These are phyloP conservation scores for Hypsopygia costalis DNA, from an alignment of 2,888 invertebrate species.

Conservation along the genomic window DNA sequence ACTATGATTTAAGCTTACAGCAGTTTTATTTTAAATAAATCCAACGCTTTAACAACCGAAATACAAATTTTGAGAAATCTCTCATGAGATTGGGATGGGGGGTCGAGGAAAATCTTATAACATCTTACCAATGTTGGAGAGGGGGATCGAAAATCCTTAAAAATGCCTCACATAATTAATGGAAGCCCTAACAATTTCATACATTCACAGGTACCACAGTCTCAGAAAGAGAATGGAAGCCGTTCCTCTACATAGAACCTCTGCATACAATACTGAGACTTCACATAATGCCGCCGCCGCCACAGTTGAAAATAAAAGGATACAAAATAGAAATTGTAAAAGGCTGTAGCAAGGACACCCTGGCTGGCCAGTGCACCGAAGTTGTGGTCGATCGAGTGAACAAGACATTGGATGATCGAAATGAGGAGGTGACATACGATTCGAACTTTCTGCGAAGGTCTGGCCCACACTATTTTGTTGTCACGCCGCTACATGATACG, in stretches of 20 bases:
- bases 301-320: conserved; percentile 41
- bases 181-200: neutral
- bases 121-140: too few relatives aligned
- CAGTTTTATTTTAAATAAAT: too few relatives aligned
- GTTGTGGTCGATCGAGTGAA: conserved; percentile 27
- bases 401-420: conserved; percentile 31
- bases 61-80: too few relatives aligned
- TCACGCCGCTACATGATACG: conserved; percentile 48
- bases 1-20: too few relatives aligned
- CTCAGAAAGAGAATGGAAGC: conserved; percentile 57
- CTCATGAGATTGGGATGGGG: too few relatives aligned
- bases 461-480: conserved; percentile 56
- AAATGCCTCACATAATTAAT: too few relatives aligned
- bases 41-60: too few relatives aligned
- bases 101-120: too few relatives aligned
- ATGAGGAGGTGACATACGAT: conserved; percentile 53
- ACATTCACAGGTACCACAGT: conserved; percentile 45
- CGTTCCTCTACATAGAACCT: conserved; percentile 68
- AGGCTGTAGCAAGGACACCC: conserved; percentile 34
- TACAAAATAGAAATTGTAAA: conserved; percentile 51
- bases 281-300: conserved; percentile 59
- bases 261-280: conserved; percentile 48
- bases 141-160: too few relatives aligned
- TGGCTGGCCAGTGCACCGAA: conserved; percentile 28
- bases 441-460: conserved; percentile 48